Percentiles rank a stretch among this genome's conserved stretches.
phyloP scores from a whole-genome alignment of 2,113 vertebrate species.

The Puffinus mauretanicus region DNA sequence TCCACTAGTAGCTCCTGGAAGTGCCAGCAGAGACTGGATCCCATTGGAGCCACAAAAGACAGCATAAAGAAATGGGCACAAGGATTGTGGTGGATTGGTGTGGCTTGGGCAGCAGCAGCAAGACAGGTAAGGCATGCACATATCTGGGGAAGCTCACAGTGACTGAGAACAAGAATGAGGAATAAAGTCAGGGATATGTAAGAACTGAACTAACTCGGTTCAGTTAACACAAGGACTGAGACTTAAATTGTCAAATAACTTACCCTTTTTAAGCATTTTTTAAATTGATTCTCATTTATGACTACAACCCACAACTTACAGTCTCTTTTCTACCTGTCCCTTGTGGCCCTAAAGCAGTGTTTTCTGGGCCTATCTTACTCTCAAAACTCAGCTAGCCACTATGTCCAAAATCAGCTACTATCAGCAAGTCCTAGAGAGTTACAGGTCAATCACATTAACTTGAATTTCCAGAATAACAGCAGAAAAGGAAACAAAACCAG shows the following conservation, averaged over 20 bases:
- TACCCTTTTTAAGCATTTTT: neutral
- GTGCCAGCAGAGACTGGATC: neutral
- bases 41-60: neutral
- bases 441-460: neutral
- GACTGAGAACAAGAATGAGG: neutral
- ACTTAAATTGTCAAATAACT: neutral
- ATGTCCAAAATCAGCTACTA: neutral
- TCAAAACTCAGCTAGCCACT: neutral
- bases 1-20: neutral
- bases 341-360: neutral
- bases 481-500: neutral
- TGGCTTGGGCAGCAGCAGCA: neutral
- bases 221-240: too few species aligned
- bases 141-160: neutral
- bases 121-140: accelerated
- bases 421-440: neutral
- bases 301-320: neutral
- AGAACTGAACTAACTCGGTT: neutral
- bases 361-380: neutral
- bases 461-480: neutral
- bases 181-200: neutral
- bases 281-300: neutral
- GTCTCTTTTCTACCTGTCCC: neutral
- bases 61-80: neutral
- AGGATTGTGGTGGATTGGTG: neutral